These are phyloP conservation scores for Apogon hyalosoma DNA, from an alignment of 2,797 vertebrate genomes.

Conservation along the genomic window DNA sequence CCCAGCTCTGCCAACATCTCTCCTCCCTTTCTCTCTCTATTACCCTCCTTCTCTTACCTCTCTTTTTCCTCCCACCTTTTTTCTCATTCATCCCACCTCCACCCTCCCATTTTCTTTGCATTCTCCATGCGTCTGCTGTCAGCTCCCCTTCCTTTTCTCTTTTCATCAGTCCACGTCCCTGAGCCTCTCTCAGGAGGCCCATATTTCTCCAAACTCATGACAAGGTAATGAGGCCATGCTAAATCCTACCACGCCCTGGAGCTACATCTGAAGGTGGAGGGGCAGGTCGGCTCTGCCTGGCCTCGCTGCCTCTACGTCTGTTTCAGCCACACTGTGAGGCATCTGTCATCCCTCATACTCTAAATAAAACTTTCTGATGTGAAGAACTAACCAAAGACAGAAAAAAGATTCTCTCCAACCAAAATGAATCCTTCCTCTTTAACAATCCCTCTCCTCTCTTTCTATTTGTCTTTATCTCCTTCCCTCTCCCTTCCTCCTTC, in stretches of 20 bases:
- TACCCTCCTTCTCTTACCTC: conserved; percentile 53
- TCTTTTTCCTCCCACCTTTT: conserved; percentile 26
- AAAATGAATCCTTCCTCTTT: conserved; percentile 10
- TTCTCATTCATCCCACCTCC: conserved; percentile 25
- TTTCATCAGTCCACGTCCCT: conserved; percentile 72
- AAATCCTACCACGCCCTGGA: conserved; percentile 77
- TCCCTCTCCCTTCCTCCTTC: conserved; percentile 17
- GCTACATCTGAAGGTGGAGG: conserved; percentile 73
- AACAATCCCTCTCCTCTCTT: conserved; percentile 4
- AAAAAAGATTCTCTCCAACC: neutral
- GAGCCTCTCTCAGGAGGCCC: conserved; percentile 71
- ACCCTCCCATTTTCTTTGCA: conserved; percentile 12
- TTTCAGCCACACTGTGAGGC: conserved; percentile 20
- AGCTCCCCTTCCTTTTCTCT: conserved; percentile 61
- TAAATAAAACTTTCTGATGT: conserved; percentile 55
- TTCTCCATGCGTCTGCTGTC: conserved; percentile 64
- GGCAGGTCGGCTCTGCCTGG: conserved; percentile 52
- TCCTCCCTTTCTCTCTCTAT: conserved; percentile 75
- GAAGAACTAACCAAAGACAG: conserved; percentile 13
- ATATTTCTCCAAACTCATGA: conserved; percentile 82
- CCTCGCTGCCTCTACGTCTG: conserved; percentile 48
- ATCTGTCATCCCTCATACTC: conserved; percentile 32
- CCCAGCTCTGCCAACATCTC: conserved; percentile 73
- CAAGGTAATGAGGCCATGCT: conserved; percentile 83
- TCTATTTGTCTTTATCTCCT: conserved; percentile 36